Evolutionary conservation across 1,140 invertebrate species (phyloP), one percentile per base, ranked within the genome.

Genomic region (Cydia pomonella): DNA sequence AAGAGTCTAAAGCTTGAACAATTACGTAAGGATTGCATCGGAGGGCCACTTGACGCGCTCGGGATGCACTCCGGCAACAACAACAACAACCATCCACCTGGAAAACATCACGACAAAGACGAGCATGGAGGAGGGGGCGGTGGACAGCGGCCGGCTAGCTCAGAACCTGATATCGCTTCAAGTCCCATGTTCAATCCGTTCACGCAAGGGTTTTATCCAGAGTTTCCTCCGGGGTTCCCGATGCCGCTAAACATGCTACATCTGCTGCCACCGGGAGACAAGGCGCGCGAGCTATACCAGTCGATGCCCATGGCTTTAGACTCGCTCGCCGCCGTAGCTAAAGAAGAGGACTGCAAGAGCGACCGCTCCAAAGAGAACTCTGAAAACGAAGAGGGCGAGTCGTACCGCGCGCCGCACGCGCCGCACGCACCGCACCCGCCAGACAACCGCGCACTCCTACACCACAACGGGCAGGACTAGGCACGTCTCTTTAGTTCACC

Each of bases 1-100:
- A 98, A 98, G 87, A 97, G 97, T 80, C 92, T 98, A 23, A 98
- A 97, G 84, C 93, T 98, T 59, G 97, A 98, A 83, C 96, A 97
- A 83, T 93, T 98, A 25, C 94, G 97, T 82, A 97, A 97, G 93
- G 97, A 97, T 85, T 97, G 97, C 90, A 97, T 97, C 82, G 96
- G 96, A 69, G 95, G 95, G 0, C 95, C 93, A 59, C 94, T 96
- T 5, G 96, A 97, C 85, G 94, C 96, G 77, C 84, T 96, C 47
- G 94, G 95, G 76, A 94, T 96, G 84, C 95, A 96, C 77, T 94
- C 95, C 1, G 93, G 94, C 25, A 95, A 95, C 84, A 96, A 96
- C 87, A 96, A 96, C 89, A 95, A 96, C 82, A 95, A 95, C 81
- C 94, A 94, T 80, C 87, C 93, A 44, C 85, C 93, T 59, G 93